Evolutionary conservation across 2,113 vertebrate genomes (phyloP), one percentile per base, ranked within the genome.

Genomic region (Fregetta grallaria): DNA sequence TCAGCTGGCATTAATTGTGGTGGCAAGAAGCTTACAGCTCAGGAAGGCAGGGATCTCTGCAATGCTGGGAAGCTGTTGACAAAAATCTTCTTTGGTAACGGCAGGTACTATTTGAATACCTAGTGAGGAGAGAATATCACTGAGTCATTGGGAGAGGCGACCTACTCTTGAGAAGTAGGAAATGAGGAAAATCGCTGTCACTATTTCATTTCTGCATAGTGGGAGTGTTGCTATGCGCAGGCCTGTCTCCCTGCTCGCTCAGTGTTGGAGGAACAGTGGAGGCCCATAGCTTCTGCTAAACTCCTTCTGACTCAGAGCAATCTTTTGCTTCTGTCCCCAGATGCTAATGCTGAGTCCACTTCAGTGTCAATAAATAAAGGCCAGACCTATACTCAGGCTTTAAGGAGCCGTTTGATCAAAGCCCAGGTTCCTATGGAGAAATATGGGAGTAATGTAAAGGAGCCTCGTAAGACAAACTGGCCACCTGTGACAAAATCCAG

Each of bases 221-320:
- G 23, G 22, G 32, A 68, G 27, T 2, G 6, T 12, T 65, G 34
- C n/a, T 75, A 25, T 0, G 1, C 61, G 5, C 73, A 71, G 26
- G 38, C 16, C 25, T 25, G 17, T 19, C 18, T 75, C 34, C 44
- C 73, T 0, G 1, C 27, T 56, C 2, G 0, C 30, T 49, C 7
- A 6, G 19, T 13, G 23, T 3, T 58, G 49, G 10, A 47, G 18
- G 12, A 38, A 59, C 20, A 44, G 14, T 23, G 36, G 36, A 72
- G 89, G 40, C 23, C 27, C 12, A 9, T 7, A 11, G 50, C 23
- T 75, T 50, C 38, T 76, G 47, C 50, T 73, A 16, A 83, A 19
- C 23, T 59, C 16, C 15, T 79, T 8, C 63, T 61, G 19, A 15
- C 21, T 27, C 21, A 25, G 52, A 66, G 26, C 4, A 26, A 18